Percentiles rank a stretch among this genome's conserved stretches.
Conservation (phyloP, 2,888 invertebrate genomes). For the Eilema sororculum region DNA sequence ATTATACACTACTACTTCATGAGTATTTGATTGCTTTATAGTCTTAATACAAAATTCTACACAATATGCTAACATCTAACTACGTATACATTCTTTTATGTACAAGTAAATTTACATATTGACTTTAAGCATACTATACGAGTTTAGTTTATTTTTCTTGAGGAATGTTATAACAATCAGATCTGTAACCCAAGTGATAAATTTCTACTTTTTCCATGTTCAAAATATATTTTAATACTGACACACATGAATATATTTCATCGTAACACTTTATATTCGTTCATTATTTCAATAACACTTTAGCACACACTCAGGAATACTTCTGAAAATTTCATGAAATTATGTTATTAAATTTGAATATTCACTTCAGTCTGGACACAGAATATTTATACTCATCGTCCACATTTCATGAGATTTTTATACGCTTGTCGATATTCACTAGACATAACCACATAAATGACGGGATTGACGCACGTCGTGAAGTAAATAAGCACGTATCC, state of each 20-base stretch:
- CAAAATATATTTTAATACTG: constrained; percentile 13
- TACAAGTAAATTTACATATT: constrained; percentile 27
- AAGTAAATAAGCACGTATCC: constrained; percentile 94
- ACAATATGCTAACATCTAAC: constrained; percentile 45
- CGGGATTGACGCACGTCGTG: constrained; percentile 95
- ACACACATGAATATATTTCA: neutral
- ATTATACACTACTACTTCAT: constrained; percentile 6
- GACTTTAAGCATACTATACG: constrained; percentile 24
- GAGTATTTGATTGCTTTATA: constrained; percentile 40
- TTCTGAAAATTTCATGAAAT: neutral
- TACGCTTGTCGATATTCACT: constrained; percentile 96
- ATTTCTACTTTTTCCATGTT: neutral
- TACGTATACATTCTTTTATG: constrained; percentile 16
- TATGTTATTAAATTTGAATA: constrained; percentile 10
- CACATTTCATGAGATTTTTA: constrained; percentile 90
- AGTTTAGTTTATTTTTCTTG: constrained; percentile 11
- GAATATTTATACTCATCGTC: constrained; percentile 52
- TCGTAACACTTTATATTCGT: neutral
- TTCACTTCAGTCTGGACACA: constrained; percentile 5
- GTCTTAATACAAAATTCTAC: constrained; percentile 27
- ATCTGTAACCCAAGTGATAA: constrained; percentile 1
- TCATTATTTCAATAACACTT: neutral
- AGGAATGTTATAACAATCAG: constrained; percentile 38
- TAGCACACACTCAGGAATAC: constrained; percentile 44
- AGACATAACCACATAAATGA: constrained; percentile 97